These are phyloP conservation scores for Syngnathus typhle DNA, from an alignment of 2,113 vertebrate species.

Conservation along the genomic window DNA sequence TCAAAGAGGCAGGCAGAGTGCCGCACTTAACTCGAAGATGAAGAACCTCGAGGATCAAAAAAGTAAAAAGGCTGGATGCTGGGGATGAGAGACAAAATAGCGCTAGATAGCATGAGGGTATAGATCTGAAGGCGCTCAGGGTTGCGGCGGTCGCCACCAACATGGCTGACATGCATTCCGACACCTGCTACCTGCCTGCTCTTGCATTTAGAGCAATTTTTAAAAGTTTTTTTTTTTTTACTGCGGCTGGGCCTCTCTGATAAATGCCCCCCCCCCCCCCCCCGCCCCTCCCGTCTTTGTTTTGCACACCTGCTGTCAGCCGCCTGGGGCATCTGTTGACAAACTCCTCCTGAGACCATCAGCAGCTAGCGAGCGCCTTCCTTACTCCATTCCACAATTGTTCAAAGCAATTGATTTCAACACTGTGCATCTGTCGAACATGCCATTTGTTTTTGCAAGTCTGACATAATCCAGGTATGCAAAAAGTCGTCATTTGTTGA, in stretches of 20 bases:
- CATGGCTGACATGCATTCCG: no score
- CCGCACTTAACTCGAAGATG: constrained; percentile 3
- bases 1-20: constrained; percentile 27
- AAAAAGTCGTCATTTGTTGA: not conserved
- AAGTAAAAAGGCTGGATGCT: no score
- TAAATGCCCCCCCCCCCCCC: constrained; percentile 35
- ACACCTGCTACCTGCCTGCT: no score
- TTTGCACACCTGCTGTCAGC: constrained; percentile 48
- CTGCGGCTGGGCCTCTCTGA: constrained; percentile 33
- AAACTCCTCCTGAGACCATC: constrained; percentile 32
- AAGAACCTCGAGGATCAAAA: constrained; percentile 24
- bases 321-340: constrained; percentile 40
- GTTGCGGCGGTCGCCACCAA: no score
- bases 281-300: constrained; percentile 6
- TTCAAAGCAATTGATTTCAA: not conserved
- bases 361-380: constrained; percentile 34
- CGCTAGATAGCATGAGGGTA: no score
- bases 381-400: constrained; percentile 1
- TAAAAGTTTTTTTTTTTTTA: not conserved
- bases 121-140: no score
- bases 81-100: no score
- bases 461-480: no score
- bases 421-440: not conserved
- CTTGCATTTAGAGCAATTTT: no score
- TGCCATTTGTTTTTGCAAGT: not conserved